Base-by-base conservation (phyloP, 2,797 vertebrate genomes). In the Acanthopagrus latus region DNA sequence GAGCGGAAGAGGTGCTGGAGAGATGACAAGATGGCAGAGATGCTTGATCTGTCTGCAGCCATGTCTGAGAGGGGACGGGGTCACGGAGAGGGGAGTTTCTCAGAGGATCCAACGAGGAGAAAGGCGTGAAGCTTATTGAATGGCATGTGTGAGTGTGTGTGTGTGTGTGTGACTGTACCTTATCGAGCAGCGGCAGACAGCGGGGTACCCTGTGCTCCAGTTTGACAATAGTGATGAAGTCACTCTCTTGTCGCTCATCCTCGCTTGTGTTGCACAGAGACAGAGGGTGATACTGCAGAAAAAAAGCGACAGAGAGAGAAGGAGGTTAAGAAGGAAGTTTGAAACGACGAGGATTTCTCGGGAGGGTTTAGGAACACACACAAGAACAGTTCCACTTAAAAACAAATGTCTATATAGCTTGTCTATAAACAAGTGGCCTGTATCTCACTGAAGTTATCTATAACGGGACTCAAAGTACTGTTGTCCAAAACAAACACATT, bases 181-280 rank as follows among this genome's bases (percentile, higher is more conserved):
- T 98, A 71, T 96, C 96, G 68, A 96, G 96, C 93, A 99, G 94
- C 0, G 97, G 96, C 80, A 96, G 94, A 86, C 98, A 99, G 64
- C 95, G 97, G 51, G 94, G 96, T 16, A 95, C 97, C 81, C 96
- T 96, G 80, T 95, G 95, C 50, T 97, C 97, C 86, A 99, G 96
- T 91, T 99, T 99, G 94, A 99, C 97, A 3, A 99, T 98, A 92
- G 96, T 97, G 95, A 99, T 97, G 92, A 99, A 98, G 73, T 94
- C 95, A 0, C 93, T 95, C 21, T 97, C 97, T 2, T 96, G 96
- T 50, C 96, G 96, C 41, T 99, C 98, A 71, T 99, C 98, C 67
- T 99, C 98, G 2, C 98, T 99, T 81, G 97, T 97, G 91, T 99
- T 99, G 94, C 98, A 99, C 90, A 99, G 95, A 90, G 96, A 99